Evolutionary conservation across 2,888 invertebrate species (phyloP).

Genomic region (Sceliomorpha sp.): DNA sequence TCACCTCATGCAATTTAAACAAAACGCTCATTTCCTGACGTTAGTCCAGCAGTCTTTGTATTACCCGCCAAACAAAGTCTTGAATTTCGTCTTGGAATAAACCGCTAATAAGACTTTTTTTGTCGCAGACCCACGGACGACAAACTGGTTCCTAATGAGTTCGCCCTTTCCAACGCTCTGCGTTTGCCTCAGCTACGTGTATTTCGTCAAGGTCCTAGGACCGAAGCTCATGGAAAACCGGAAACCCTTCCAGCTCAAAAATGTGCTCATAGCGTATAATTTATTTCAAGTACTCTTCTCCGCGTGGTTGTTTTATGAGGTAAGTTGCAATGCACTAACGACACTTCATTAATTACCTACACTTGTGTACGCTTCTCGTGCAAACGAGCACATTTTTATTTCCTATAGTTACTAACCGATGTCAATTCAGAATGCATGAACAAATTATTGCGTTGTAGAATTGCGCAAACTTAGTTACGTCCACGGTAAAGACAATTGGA

Average conservation of each 20-base stretch:
- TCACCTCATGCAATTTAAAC: too few species aligned
- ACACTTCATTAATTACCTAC: not conserved
- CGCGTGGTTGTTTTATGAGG: slow-evolving; percentile 95
- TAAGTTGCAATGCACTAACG: slow-evolving; percentile 80
- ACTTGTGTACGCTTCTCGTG: too few species aligned
- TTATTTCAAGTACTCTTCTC: slow-evolving; percentile 95
- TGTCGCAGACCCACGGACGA: slow-evolving; percentile 89
- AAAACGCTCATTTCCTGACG: too few species aligned
- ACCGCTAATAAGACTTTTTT: slow-evolving; percentile 34
- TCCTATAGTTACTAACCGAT: too few species aligned
- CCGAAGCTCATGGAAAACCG: slow-evolving; percentile 95
- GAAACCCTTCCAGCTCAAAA: slow-evolving; percentile 91
- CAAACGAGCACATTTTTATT: too few species aligned
- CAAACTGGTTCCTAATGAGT: slow-evolving; percentile 95
- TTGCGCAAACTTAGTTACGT: too few species aligned
- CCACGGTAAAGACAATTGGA: too few species aligned
- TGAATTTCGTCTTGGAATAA: too few species aligned
- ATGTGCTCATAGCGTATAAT: slow-evolving; percentile 90
- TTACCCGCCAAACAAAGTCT: too few species aligned
- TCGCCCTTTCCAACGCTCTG: slow-evolving; percentile 95
- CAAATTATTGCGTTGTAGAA: not conserved
- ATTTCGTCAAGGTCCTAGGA: slow-evolving; percentile 93
- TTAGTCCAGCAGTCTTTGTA: too few species aligned
- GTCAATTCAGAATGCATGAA: not conserved
- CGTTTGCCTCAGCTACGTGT: slow-evolving; percentile 93